These are phyloP conservation scores for Oscheius sp. DNA, from an alignment of 2,888 invertebrate species.

Conservation along the genomic window DNA sequence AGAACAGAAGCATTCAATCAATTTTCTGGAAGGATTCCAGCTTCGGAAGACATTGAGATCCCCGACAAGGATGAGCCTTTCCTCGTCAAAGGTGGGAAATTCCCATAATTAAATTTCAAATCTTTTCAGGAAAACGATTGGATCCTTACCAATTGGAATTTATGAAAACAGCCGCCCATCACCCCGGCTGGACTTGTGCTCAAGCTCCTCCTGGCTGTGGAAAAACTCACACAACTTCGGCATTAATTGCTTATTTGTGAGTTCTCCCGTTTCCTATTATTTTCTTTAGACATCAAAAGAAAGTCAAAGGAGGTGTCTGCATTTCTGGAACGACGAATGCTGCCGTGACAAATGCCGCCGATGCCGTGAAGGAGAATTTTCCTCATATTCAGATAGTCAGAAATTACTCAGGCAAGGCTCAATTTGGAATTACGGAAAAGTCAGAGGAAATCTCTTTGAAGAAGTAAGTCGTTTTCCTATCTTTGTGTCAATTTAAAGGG, in stretches of 20 bases:
- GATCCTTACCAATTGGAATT: constrained; percentile 16
- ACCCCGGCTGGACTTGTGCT: constrained; percentile 16
- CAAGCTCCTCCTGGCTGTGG: constrained; percentile 34
- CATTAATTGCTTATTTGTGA: constrained; percentile 13
- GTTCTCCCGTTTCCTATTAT: neutral
- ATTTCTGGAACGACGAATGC: constrained; percentile 16
- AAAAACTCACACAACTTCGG: constrained; percentile 14
- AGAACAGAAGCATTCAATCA: neutral
- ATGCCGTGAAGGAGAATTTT: constrained; percentile 6
- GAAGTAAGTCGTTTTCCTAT: too few species aligned
- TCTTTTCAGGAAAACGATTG: constrained; percentile 3
- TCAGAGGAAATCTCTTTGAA: too few species aligned
- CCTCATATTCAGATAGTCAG: neutral
- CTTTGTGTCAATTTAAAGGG: too few species aligned
- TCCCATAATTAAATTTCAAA: too few species aligned
- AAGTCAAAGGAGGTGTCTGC: constrained; percentile 10
- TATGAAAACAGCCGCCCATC: constrained; percentile 1
- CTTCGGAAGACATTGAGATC: neutral
- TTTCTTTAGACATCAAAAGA: neutral
- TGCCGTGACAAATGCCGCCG: constrained; percentile 25
- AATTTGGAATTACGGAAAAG: neutral
- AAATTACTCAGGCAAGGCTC: constrained; percentile 13
- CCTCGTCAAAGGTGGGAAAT: constrained; percentile 12
- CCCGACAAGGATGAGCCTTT: constrained; percentile 6
- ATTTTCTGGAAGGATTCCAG: neutral